Base-by-base conservation (phyloP, 2,797 vertebrate species). In the Anabas testudineus region DNA sequence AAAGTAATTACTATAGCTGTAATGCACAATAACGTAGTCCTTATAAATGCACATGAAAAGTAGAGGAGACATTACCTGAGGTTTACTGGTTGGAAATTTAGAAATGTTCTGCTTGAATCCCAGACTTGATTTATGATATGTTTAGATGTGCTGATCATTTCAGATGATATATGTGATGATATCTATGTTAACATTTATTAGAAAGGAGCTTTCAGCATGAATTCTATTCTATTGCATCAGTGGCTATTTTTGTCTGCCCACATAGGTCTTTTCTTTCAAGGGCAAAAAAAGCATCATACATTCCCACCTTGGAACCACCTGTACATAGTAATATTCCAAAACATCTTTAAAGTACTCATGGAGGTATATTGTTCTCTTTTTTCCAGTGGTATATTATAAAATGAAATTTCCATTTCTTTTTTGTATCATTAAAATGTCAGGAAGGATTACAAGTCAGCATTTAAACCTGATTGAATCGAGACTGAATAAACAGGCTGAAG, bases 401-500 rank as follows among this genome's bases (percentile, higher is more conserved):
- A 24, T 37, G 18, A 21, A 5, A 10, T 59, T 36, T 53, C n/a
- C 60, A 46, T 42, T 58, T 34, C 16, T n/a, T 61, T 43, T 41
- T 47, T 34, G 70, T 74, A 37, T 37, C 37, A 71, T 67, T 58
- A 43, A 41, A 76, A 73, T 58, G 37, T 34, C 61, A 42, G 39
- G 52, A 57, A 4, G 46, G 32, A 73, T 24, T 4, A 68, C 34
- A 61, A 16, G 14, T 58, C 24, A 36, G 8, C 18, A 21, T 65
- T 58, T 5, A 46, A 21, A 69, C 15, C 36, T 41, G 19, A 56
- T n/a, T 28, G 26, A 62, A 47, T 57, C 42, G 43, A 42, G 12
- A 26, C 26, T 48, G 34, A 55, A 24, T 65, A 60, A 76, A 59
- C 46, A 58, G 30, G 5, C 39, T 3, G 15, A 3, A 21, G 42